These are phyloP conservation scores for Zosterops hypoxanthus DNA, from an alignment of 2,113 vertebrate species.

Conservation along the genomic window DNA sequence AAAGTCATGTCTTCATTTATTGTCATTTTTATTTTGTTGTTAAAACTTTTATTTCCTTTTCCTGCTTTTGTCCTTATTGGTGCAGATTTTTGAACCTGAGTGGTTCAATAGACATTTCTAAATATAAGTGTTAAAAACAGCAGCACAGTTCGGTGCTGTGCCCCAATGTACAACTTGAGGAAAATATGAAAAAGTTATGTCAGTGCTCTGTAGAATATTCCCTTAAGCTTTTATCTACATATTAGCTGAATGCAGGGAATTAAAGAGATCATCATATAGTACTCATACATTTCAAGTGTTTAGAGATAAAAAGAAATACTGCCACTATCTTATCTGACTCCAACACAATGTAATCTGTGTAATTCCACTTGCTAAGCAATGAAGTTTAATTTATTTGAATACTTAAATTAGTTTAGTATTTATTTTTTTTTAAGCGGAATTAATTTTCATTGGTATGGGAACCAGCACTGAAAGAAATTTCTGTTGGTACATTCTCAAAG, in stretches of 20 bases:
- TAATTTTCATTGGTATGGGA: background rate
- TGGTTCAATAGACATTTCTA: background rate
- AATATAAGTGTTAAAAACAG: background rate
- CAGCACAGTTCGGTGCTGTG: background rate
- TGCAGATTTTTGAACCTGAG: background rate
- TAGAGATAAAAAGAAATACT: background rate
- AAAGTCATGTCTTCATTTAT: background rate
- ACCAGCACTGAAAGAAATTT: background rate
- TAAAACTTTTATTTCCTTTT: conserved; percentile 50
- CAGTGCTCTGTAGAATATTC: background rate
- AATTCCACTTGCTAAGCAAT: background rate
- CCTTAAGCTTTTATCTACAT: background rate
- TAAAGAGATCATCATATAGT: background rate
- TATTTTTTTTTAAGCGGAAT: background rate
- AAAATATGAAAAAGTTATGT: background rate
- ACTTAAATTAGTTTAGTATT: background rate
- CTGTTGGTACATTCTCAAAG: background rate
- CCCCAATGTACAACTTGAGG: background rate
- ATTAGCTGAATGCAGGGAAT: background rate
- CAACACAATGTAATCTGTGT: background rate
- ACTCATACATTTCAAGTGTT: background rate
- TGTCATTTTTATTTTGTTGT: conserved; percentile 22
- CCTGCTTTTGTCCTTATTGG: conserved; percentile 40
- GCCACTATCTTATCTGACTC: background rate
- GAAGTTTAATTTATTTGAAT: background rate